Evolutionary conservation across 2,888 invertebrate genomes (phyloP).

Genomic region (Lydus trimaculatus): DNA sequence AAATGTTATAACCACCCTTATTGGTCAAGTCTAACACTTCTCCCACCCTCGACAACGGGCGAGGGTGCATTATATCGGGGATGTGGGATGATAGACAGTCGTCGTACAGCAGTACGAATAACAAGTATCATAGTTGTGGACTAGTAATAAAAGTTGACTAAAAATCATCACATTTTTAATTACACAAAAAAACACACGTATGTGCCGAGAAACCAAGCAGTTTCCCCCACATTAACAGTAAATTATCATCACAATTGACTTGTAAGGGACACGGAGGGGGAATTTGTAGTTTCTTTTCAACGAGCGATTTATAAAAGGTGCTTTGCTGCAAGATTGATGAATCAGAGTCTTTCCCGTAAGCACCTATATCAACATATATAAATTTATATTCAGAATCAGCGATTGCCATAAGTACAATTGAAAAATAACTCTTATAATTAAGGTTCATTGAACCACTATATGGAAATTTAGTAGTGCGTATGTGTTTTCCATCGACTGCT

Average conservation of each 20-base stretch:
- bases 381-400: slow-evolving; percentile 38
- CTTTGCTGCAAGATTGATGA: background rate
- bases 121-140: too few relatives aligned
- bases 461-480: background rate
- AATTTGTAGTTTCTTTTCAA: background rate
- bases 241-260: slow-evolving; percentile 7
- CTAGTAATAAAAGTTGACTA: too few relatives aligned
- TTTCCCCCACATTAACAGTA: slow-evolving; percentile 7
- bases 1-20: too few relatives aligned
- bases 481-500: slow-evolving; percentile 14
- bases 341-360: slow-evolving; percentile 2
- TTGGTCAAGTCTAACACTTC: too few relatives aligned
- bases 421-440: slow-evolving; percentile 16
- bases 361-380: slow-evolving; percentile 37
- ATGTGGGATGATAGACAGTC: too few relatives aligned
- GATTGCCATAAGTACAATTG: slow-evolving; percentile 37
- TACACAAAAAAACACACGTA: too few relatives aligned
- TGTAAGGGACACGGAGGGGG: slow-evolving; percentile 13
- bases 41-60: too few relatives aligned
- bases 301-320: background rate
- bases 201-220: too few relatives aligned
- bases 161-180: too few relatives aligned
- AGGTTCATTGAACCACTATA: background rate
- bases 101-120: too few relatives aligned
- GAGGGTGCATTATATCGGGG: too few relatives aligned